Conservation (phyloP, 2,113 vertebrate genomes). For the Thunnus thynnus region DNA sequence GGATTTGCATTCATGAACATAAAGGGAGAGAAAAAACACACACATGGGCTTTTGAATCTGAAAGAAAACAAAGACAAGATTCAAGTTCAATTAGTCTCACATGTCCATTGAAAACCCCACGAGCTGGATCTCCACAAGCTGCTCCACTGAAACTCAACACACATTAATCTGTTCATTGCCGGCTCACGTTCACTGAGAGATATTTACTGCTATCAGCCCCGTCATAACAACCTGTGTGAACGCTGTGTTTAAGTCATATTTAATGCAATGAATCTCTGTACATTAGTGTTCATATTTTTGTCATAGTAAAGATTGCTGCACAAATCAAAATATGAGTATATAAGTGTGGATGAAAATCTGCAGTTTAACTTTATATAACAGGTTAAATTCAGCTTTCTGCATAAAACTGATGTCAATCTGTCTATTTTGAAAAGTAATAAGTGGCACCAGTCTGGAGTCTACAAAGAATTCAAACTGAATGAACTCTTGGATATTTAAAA, state of each 20-base stretch:
- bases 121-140: conserved; percentile 69
- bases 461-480: no score
- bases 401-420: no score
- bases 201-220: not conserved
- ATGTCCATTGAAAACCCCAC: conserved; percentile 46
- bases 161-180: conserved; percentile 75
- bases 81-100: no score
- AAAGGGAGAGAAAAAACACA: no score
- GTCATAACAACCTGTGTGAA: not conserved
- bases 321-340: not conserved
- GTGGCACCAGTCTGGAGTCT: no score
- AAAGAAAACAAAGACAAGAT: no score
- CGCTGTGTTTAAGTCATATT: conserved; percentile 1
- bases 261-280: conserved; percentile 18
- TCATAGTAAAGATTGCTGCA: conserved; percentile 43
- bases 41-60: no score
- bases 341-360: not conserved
- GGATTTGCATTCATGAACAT: no score
- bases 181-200: conserved; percentile 58
- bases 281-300: conserved; percentile 40
- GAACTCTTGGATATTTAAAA: no score
- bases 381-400: no score
- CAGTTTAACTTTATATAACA: no score
- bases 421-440: no score
- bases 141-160: conserved; percentile 70